Conservation (phyloP, 1,140 invertebrate genomes). For the Camponotus vicinus region DNA sequence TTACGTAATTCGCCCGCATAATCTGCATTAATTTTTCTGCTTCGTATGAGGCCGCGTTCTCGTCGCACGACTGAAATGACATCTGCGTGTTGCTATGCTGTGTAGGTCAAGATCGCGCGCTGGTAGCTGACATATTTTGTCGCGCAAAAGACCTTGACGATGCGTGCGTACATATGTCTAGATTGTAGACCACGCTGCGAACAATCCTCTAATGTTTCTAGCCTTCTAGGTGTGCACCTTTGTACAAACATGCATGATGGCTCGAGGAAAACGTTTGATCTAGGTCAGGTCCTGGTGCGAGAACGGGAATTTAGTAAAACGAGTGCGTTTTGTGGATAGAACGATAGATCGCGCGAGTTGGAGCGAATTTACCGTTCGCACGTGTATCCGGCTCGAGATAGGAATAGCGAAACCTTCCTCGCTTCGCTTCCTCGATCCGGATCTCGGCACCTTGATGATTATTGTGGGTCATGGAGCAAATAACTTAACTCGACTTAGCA, state of each 20-base stretch:
- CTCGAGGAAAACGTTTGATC: conserved; percentile 32
- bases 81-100: conserved; percentile 57
- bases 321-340: not conserved
- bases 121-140: conserved; percentile 73
- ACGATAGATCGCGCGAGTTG: not conserved
- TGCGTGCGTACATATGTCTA: conserved; percentile 67
- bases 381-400: no score
- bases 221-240: conserved; percentile 5
- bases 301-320: not conserved
- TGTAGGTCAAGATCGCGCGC: conserved; percentile 74
- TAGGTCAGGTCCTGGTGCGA: conserved; percentile 33
- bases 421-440: not conserved
- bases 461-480: conserved; percentile 27
- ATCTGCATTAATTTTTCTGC: conserved; percentile 20
- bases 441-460: conserved; percentile 16
- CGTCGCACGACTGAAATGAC: conserved; percentile 60
- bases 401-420: not conserved
- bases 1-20: conserved; percentile 11
- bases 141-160: conserved; percentile 75
- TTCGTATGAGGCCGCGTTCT: conserved; percentile 17
- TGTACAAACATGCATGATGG: not conserved
- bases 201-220: conserved; percentile 36
- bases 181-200: conserved; percentile 63
- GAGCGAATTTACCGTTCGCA: not conserved
- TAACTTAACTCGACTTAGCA: conserved; percentile 35